Percentiles rank a stretch among this genome's conserved stretches.
These are phyloP conservation scores for Spinibarbus caldwelli DNA, from an alignment of 2,797 vertebrate species.

Conservation along the genomic window DNA sequence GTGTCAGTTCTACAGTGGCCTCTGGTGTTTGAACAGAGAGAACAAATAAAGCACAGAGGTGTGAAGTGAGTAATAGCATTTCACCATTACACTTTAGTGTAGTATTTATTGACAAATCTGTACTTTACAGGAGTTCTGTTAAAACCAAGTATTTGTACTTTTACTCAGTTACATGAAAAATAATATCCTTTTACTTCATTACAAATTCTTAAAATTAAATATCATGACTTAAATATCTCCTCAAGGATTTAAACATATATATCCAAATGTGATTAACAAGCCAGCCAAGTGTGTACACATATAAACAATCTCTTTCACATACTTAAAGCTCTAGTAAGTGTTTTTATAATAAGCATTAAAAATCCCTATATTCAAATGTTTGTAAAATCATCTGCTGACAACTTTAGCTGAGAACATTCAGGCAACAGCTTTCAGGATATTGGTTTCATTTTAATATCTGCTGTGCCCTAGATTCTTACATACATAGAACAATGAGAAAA, in stretches of 20 bases:
- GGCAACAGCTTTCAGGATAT: neutral
- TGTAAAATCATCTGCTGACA: no score
- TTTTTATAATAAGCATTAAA: neutral
- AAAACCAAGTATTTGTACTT: no score
- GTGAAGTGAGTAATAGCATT: neutral
- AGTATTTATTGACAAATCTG: no score
- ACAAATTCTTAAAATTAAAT: neutral
- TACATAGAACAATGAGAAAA: neutral
- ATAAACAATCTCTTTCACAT: neutral
- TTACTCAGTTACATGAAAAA: no score
- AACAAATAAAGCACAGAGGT: neutral
- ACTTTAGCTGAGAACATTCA: no score
- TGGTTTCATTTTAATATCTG: neutral
- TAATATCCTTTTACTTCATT: neutral
- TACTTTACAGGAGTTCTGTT: no score
- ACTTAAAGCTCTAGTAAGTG: neutral
- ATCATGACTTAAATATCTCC: no score
- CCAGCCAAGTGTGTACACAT: neutral
- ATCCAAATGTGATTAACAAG: neutral
- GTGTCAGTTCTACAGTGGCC: slow-evolving; percentile 85
- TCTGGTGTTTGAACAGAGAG: slow-evolving; percentile 75
- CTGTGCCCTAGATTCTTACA: neutral
- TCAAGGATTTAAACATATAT: no score
- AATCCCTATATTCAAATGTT: neutral
- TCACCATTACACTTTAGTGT: no score